phyloP scores from a whole-genome alignment of 2,797 vertebrate genomes.

The Micrastur ruficollis region DNA sequence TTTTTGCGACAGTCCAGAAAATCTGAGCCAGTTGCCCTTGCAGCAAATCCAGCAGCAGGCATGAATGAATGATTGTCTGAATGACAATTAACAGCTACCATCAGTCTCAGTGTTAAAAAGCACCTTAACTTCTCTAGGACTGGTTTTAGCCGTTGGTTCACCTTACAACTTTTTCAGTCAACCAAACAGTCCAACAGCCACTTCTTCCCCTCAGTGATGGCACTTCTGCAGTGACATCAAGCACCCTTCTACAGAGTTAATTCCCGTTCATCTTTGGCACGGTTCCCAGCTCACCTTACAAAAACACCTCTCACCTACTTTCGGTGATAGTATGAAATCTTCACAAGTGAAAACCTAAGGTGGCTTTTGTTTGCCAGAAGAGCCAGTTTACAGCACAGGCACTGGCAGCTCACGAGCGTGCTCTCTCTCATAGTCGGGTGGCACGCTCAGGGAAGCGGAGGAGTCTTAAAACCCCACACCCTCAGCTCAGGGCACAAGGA shows the following conservation, averaged over 20 bases:
- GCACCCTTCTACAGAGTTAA: background rate
- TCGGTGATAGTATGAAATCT: background rate
- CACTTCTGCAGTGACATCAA: background rate
- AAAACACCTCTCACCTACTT: background rate
- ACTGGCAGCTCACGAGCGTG: background rate
- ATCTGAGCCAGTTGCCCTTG: background rate
- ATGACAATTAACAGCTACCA: background rate
- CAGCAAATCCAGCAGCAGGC: background rate
- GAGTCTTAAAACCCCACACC: background rate
- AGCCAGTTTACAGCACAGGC: background rate
- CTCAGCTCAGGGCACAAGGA: background rate
- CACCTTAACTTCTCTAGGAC: background rate
- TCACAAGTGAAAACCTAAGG: background rate
- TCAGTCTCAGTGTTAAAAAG: background rate
- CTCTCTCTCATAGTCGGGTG: background rate
- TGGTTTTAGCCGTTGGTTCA: background rate
- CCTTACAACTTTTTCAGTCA: background rate
- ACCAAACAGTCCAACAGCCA: background rate
- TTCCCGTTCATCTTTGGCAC: fast-evolving
- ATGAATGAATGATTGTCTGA: background rate
- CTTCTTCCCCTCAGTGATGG: background rate
- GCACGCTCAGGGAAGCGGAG: background rate
- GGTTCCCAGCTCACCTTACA: background rate
- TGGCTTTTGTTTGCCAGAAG: background rate
- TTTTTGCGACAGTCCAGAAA: background rate